Base-by-base conservation (phyloP, 2,113 vertebrate genomes). In the Oncorhynchus tshawytscha region DNA sequence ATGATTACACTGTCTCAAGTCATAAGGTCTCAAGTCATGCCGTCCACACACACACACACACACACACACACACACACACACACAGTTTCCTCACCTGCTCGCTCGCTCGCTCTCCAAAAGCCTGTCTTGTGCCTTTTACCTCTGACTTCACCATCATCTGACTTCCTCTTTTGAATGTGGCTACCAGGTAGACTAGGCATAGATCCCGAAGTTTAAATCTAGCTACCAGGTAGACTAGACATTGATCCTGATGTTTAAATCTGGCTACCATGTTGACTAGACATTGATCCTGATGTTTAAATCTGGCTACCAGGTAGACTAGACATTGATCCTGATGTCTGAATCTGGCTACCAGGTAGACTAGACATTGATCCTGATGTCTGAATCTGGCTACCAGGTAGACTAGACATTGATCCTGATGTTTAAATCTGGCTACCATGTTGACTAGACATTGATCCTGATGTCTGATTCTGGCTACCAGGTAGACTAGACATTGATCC, bases 1-100 rank as follows among this genome's bases (percentile, higher is more conserved):
- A 84, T 90, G 87, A 93, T 93, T 92, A 91, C 89, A 81, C 80
- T 91, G 91, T 93, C 91, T 81, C 81, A 83, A 91, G 84, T 88
- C 88, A 92, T 93, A 90, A 79, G 51, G 70, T 85, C 86, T 87
- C 71, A 29, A 73, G 24, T n/a, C 60, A 45, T 11, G 31, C 1
- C 31, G 16, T 34, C 4, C 12, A 18, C 51, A 54, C 51, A 54
- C 48, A 51, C 48, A 51, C 48, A 51, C 48, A 51, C 48, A 51
- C 48, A 51, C 12, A 51, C 48, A 51, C 48, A 51, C 12, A 54
- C 51, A 54, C 49, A 54, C 51, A 16, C 15, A 54, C 49, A 54
- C 39, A 45, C 39, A 2, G 51, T 16, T 16, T 34, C 59, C n/a
- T 62, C n/a, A 22, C 18, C 16, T 20, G n/a, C n/a, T n/a, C n/a